Percentiles rank a stretch among this genome's conserved stretches.
Evolutionary conservation across 2,113 vertebrate genomes (phyloP).

Genomic region (Columba janthina): DNA sequence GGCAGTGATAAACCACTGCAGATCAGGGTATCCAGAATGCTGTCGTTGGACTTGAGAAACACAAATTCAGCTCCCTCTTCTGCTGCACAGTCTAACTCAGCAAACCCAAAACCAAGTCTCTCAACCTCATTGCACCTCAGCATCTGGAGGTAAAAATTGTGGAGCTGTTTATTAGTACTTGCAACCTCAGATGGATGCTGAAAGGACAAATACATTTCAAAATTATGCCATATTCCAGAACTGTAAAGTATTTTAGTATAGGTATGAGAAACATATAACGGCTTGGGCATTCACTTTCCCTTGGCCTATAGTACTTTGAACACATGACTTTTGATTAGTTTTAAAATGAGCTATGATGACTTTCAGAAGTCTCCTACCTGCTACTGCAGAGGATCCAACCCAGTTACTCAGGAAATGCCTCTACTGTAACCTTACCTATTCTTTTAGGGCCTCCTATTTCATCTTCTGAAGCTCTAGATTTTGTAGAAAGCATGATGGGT

Average conservation of each 20-base stretch:
- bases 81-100: not conserved
- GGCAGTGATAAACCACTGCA: fast-evolving
- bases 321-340: not conserved
- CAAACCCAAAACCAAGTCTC: not conserved
- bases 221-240: not conserved
- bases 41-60: not conserved
- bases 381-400: not conserved
- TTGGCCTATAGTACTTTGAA: not conserved
- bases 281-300: not conserved
- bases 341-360: not conserved
- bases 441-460: not conserved
- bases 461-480: not conserved
- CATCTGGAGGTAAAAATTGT: not conserved
- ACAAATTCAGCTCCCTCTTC: not conserved
- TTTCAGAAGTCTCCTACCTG: not conserved
- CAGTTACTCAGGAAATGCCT: not conserved
- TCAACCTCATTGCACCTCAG: not conserved
- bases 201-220: not conserved
- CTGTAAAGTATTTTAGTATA: not conserved
- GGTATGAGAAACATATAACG: not conserved
- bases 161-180: not conserved
- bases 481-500: not conserved
- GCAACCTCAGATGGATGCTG: not conserved
- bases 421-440: not conserved
- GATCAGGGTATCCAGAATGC: not conserved